A percentile compares a stretch with the other conserved stretches of the same genome.
Evolutionary conservation across 2,888 invertebrate species (phyloP).

Genomic region (Metalampra italica): DNA sequence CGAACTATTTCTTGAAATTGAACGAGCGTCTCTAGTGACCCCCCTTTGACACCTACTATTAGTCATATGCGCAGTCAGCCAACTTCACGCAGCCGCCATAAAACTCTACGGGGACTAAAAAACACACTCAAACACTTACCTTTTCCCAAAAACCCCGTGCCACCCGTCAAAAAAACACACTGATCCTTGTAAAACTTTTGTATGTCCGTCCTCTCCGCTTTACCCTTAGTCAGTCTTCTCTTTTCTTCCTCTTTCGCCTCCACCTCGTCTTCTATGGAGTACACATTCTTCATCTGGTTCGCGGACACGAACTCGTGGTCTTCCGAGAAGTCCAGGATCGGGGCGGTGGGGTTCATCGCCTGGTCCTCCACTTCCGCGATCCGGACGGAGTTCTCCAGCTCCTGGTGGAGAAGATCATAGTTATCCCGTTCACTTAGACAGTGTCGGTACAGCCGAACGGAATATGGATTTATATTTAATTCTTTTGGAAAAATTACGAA

Average conservation of each 20-base stretch:
- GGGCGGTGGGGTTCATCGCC: slow-evolving; percentile 62
- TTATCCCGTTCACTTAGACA: too few relatives aligned
- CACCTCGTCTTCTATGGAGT: slow-evolving; percentile 62
- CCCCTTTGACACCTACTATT: too few relatives aligned
- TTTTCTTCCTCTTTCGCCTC: slow-evolving; percentile 70
- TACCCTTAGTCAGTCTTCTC: slow-evolving; percentile 66
- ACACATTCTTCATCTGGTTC: slow-evolving; percentile 64
- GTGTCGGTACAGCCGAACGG: too few relatives aligned
- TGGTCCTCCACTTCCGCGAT: slow-evolving; percentile 55
- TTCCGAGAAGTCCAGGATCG: slow-evolving; percentile 69
- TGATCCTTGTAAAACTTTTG: slow-evolving; percentile 63
- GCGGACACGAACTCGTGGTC: slow-evolving; percentile 75
- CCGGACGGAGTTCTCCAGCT: slow-evolving; percentile 56
- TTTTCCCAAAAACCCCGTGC: slow-evolving; percentile 71
- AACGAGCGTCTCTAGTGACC: too few relatives aligned
- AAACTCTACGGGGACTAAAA: too few relatives aligned
- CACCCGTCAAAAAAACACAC: slow-evolving; percentile 71
- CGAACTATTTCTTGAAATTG: too few relatives aligned
- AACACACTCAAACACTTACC: slow-evolving; percentile 45
- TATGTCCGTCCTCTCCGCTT: slow-evolving; percentile 50
- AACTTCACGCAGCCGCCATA: too few relatives aligned
- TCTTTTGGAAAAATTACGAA: too few relatives aligned
- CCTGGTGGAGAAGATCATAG: slow-evolving; percentile 33
- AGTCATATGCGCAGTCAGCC: too few relatives aligned
- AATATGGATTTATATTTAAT: too few relatives aligned